phyloP scores from a whole-genome alignment of 35 echinoderm and acorn worm genomes.

The Stichopus chloronotus region DNA sequence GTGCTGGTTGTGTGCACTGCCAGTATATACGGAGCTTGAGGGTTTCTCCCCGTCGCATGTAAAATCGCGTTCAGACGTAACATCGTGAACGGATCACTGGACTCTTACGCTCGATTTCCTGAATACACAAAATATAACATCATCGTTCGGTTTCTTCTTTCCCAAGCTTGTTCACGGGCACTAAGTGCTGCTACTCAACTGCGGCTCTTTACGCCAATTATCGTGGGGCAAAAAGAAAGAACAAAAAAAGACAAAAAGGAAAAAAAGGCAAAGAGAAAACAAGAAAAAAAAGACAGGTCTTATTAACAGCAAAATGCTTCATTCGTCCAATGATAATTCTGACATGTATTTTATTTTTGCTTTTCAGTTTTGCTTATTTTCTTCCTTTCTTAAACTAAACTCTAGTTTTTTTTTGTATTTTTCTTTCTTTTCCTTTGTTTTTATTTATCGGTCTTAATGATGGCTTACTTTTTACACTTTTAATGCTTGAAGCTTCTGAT shows the following conservation, averaged over 20 bases:
- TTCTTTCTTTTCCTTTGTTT: background rate
- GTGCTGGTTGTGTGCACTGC: background rate
- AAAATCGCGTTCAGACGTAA: conserved; percentile 19
- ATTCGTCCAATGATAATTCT: conserved; percentile 19
- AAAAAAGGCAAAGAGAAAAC: too few species aligned
- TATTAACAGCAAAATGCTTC: background rate
- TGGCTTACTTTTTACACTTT: background rate
- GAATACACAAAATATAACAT: conserved; percentile 53
- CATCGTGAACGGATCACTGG: conserved; percentile 7
- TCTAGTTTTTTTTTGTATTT: background rate
- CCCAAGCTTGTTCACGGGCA: conserved; percentile 1
- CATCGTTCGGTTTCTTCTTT: background rate
- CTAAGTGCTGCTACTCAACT: conserved; percentile 35
- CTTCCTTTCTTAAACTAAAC: background rate
- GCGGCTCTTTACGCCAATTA: conserved; percentile 44
- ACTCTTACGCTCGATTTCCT: conserved; percentile 46
- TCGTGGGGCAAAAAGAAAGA: background rate
- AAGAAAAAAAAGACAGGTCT: conserved; percentile 15
- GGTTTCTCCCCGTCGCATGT: background rate
- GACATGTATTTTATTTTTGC: background rate
- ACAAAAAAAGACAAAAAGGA: background rate
- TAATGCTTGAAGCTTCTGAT: background rate
- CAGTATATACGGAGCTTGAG: background rate
- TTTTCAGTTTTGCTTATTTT: background rate
- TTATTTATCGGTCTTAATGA: background rate